These are phyloP conservation scores for Rallus crepitans DNA, from an alignment of 2,797 vertebrate species.

Conservation along the genomic window DNA sequence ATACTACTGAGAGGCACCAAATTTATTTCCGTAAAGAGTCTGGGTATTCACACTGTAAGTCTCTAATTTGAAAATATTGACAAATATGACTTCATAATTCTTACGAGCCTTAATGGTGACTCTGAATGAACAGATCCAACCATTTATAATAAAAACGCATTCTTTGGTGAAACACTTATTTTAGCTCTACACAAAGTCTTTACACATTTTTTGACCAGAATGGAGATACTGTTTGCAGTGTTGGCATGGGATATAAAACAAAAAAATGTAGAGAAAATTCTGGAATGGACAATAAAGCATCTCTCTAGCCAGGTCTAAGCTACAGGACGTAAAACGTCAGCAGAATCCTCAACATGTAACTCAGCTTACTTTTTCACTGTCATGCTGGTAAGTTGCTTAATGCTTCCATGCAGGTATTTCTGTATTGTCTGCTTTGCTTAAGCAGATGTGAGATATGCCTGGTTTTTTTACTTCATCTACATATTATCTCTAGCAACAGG, in stretches of 20 bases:
- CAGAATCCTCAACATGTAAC: background rate
- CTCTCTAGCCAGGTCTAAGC: background rate
- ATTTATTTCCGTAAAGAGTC: background rate
- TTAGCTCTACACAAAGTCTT: background rate
- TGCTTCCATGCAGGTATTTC: background rate
- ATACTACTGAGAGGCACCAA: background rate
- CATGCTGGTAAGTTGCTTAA: background rate
- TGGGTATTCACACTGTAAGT: background rate
- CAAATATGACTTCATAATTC: background rate
- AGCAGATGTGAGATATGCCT: background rate
- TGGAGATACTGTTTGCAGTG: background rate
- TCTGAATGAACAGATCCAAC: background rate
- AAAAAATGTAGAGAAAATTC: background rate
- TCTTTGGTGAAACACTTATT: background rate
- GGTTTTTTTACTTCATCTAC: slow-evolving; percentile 2
- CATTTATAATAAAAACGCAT: background rate
- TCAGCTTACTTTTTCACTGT: background rate
- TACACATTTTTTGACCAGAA: background rate
- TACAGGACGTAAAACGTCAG: background rate
- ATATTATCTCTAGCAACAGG: slow-evolving; percentile 8
- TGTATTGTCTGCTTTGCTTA: background rate
- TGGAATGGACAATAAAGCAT: background rate
- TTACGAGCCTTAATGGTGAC: background rate
- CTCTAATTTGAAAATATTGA: background rate
- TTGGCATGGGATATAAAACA: background rate